A percentile compares a stretch with the other conserved stretches of the same genome.
These are phyloP conservation scores for Bombus cullumanus DNA, from an alignment of 1,140 invertebrate species.

Conservation along the genomic window DNA sequence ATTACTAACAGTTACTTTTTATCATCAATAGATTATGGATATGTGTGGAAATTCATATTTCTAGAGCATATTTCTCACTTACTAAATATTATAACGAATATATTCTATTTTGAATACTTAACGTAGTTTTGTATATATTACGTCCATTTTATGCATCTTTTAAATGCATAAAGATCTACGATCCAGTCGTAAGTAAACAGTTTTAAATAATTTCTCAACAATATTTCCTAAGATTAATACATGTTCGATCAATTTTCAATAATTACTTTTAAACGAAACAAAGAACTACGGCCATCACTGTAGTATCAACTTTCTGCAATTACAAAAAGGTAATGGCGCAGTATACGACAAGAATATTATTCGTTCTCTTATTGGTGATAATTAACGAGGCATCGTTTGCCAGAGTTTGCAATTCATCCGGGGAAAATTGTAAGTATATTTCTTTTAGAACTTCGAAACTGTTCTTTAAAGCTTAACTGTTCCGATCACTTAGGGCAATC, in stretches of 20 bases:
- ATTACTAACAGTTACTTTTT: neutral
- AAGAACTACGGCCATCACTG: too few relatives aligned
- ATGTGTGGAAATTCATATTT: too few relatives aligned
- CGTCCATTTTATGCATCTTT: neutral
- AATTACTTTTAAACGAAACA: neutral
- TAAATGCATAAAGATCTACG: neutral
- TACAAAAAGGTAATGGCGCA: neutral
- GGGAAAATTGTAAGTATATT: neutral
- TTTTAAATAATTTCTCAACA: too few relatives aligned
- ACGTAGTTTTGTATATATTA: neutral
- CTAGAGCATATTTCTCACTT: too few relatives aligned
- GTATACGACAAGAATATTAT: neutral
- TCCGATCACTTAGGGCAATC: constrained; percentile 14
- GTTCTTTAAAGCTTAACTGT: neutral
- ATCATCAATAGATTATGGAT: neutral
- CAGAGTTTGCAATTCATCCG: neutral
- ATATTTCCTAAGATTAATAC: too few relatives aligned
- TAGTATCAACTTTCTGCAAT: neutral
- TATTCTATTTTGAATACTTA: neutral
- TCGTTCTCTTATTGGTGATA: neutral
- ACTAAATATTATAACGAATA: neutral
- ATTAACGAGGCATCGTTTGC: neutral
- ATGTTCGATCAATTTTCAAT: too few relatives aligned
- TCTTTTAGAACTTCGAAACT: neutral
- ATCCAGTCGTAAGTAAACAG: too few relatives aligned